Conservation (phyloP, 1,140 invertebrate species). For the Drosophila bipectinata region DNA sequence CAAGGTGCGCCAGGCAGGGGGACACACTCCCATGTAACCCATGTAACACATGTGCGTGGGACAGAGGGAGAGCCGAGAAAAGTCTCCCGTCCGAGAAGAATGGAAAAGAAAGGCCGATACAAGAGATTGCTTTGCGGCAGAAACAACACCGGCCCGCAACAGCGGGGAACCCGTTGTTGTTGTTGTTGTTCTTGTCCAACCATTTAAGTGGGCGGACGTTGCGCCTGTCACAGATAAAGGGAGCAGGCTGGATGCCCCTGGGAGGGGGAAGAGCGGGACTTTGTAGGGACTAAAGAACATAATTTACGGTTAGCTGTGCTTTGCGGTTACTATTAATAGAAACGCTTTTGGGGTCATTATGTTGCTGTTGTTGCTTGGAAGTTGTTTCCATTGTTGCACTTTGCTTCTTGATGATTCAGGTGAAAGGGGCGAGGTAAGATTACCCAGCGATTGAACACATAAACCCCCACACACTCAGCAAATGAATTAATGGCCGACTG, state of each 20-base stretch:
- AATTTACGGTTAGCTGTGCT: slow-evolving; percentile 56
- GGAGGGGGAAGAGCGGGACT: slow-evolving; percentile 1
- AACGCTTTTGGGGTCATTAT: slow-evolving; percentile 62
- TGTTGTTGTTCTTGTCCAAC: slow-evolving; percentile 29
- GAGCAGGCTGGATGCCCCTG: neutral
- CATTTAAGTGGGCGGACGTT: slow-evolving; percentile 51
- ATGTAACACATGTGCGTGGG: slow-evolving; percentile 15
- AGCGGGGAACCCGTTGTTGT: slow-evolving; percentile 10
- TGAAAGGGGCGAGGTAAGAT: neutral
- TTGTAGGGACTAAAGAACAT: slow-evolving; percentile 46
- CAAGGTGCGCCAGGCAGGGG: slow-evolving; percentile 9
- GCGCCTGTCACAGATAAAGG: slow-evolving; percentile 33
- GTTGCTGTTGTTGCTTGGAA: slow-evolving; percentile 28
- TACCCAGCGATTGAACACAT: neutral
- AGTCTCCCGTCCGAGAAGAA: slow-evolving; percentile 18
- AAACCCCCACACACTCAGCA: neutral
- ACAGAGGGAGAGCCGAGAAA: slow-evolving; percentile 16
- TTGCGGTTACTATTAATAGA: slow-evolving; percentile 59
- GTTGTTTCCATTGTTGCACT: slow-evolving; percentile 8
- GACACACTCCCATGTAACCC: neutral
- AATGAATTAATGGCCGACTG: neutral
- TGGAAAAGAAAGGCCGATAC: slow-evolving; percentile 54
- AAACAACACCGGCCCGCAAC: slow-evolving; percentile 4
- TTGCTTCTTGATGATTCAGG: neutral
- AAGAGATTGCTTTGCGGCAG: slow-evolving; percentile 55